Evolutionary conservation across 2,888 invertebrate genomes (phyloP).

Genomic region (Parascotia fuliginaria): DNA sequence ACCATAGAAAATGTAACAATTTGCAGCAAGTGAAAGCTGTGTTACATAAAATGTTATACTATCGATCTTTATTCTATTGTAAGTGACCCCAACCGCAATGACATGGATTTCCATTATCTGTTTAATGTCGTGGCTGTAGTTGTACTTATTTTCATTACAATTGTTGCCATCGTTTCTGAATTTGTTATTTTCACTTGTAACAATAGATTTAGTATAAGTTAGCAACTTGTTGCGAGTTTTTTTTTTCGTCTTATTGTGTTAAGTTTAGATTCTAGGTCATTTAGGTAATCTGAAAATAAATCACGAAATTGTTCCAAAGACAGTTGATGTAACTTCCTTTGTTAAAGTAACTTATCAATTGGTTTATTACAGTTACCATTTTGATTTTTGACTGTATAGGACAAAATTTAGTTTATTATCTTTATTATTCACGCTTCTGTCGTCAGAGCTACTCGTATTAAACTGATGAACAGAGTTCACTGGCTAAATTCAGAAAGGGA

Average conservation of each 20-base stretch:
- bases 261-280: neutral
- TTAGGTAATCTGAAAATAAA: constrained; percentile 1
- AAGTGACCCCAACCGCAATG: constrained; percentile 49
- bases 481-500: too few relatives aligned
- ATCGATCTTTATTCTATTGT: constrained; percentile 29
- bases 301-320: neutral
- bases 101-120: constrained; percentile 42
- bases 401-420: too few relatives aligned
- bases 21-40: constrained; percentile 65
- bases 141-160: constrained; percentile 17
- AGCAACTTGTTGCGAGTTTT: too few relatives aligned
- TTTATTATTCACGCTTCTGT: too few relatives aligned
- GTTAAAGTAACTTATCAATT: too few relatives aligned
- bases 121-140: constrained; percentile 26
- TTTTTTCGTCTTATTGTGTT: too few relatives aligned
- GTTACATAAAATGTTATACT: constrained; percentile 55
- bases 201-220: constrained; percentile 10
- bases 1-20: constrained; percentile 38
- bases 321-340: neutral
- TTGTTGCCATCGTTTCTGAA: too few relatives aligned
- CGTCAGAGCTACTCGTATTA: too few relatives aligned
- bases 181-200: too few relatives aligned
- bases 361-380: too few relatives aligned
- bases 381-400: too few relatives aligned
- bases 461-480: too few relatives aligned